phyloP scores from a whole-genome alignment of 2,797 vertebrate species.

The Lophius americanus region DNA sequence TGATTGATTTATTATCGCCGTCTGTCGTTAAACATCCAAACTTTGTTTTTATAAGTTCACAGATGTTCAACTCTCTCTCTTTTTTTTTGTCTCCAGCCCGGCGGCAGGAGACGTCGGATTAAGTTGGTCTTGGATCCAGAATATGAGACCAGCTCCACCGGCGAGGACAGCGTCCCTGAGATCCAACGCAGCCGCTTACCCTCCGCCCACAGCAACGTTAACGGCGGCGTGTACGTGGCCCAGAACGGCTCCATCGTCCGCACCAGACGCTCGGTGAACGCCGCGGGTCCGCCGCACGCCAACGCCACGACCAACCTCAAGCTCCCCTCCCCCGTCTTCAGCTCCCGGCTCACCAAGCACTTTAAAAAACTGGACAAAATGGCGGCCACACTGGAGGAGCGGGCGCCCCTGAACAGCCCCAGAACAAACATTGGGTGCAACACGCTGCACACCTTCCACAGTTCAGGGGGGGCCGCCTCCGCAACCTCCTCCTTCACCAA shows the following conservation, averaged over 20 bases:
- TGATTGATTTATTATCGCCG: no score
- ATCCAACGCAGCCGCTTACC: constrained; percentile 82
- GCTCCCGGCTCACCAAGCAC: constrained; percentile 86
- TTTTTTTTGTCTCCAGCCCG: constrained; percentile 53
- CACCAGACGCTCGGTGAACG: constrained; percentile 83
- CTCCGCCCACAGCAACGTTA: constrained; percentile 82
- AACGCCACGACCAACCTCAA: constrained; percentile 82
- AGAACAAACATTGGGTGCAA: constrained; percentile 55
- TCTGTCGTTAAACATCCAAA: no score
- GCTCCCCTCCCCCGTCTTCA: constrained; percentile 82
- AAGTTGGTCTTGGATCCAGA: constrained; percentile 91
- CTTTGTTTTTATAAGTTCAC: background rate
- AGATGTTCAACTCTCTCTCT: background rate
- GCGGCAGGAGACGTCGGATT: constrained; percentile 88
- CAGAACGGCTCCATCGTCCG: constrained; percentile 96
- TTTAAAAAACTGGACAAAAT: constrained; percentile 95
- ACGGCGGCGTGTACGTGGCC: constrained; percentile 90
- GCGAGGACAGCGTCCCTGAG: constrained; percentile 91
- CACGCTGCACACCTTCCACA: constrained; percentile 59
- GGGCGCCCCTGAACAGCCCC: constrained; percentile 83
- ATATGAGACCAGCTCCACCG: constrained; percentile 92
- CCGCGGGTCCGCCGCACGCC: constrained; percentile 62
- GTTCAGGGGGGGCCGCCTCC: constrained; percentile 72
- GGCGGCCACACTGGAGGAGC: constrained; percentile 91
- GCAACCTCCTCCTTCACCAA: constrained; percentile 59